A percentile compares a stretch with the other conserved stretches of the same genome.
Conservation (phyloP, 2,888 invertebrate genomes). For the Heteropelma amictum region DNA sequence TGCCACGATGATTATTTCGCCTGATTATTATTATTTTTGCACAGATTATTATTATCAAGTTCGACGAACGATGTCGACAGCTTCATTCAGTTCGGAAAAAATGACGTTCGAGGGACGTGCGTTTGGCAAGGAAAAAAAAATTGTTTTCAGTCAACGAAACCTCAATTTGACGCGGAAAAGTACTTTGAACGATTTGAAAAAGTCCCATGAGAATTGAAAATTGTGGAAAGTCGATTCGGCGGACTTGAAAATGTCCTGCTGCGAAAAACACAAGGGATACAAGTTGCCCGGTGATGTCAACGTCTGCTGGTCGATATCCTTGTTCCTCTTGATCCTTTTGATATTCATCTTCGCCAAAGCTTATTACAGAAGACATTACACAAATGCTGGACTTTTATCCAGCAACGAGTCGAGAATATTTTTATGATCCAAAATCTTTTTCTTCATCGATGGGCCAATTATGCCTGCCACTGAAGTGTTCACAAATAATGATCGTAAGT, state of each 20-base stretch:
- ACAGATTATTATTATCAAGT: not conserved
- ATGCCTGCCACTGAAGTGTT: no score
- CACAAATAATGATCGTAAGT: no score
- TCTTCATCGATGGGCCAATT: no score
- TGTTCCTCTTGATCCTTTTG: constrained; percentile 25
- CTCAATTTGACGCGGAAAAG: not conserved
- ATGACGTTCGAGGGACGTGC: constrained; percentile 6
- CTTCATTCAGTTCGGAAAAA: constrained; percentile 29
- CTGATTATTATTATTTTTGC: not conserved
- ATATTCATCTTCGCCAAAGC: constrained; percentile 27
- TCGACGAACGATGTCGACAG: not conserved
- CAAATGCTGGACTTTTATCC: not conserved
- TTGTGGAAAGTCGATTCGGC: not conserved
- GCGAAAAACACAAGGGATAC: constrained; percentile 4
- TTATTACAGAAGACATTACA: constrained; percentile 32
- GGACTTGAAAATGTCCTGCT: constrained; percentile 31
- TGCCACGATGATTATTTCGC: no score
- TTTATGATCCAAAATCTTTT: not conserved
- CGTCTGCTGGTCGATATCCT: constrained; percentile 38
- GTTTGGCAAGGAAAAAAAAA: constrained; percentile 10
- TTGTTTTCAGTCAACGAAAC: not conserved
- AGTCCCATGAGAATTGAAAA: not conserved
- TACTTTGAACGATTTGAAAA: not conserved
- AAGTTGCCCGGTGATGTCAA: constrained; percentile 21
- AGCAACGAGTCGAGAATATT: not conserved